Conservation (phyloP, 2,888 invertebrate genomes). For the Palloptera scutellata region DNA sequence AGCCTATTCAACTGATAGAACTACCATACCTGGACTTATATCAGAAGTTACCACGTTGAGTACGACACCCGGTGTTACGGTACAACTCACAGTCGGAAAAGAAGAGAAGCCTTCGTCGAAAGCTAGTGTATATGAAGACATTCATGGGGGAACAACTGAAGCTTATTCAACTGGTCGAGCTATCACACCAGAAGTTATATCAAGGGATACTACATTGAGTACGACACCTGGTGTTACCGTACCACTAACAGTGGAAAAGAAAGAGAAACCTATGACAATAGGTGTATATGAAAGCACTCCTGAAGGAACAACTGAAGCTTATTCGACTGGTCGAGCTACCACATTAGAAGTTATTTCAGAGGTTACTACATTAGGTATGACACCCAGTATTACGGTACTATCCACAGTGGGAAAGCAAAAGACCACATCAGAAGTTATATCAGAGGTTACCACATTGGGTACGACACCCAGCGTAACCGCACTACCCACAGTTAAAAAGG, state of each 20-base stretch:
- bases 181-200: background rate
- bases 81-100: background rate
- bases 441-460: background rate
- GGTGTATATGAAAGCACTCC: no score
- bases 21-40: background rate
- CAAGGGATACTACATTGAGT: slow-evolving; percentile 3
- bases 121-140: no score
- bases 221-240: background rate
- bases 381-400: background rate
- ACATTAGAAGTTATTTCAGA: no score
- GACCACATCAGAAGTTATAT: background rate
- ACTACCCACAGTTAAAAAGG: no score
- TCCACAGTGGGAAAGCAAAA: no score
- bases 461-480: background rate
- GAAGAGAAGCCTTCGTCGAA: no score
- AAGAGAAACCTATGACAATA: no score
- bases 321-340: background rate
- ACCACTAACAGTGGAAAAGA: background rate
- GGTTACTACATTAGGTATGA: slow-evolving; percentile 1
- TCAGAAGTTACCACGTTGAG: background rate
- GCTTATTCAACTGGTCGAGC: background rate
- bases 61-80: background rate
- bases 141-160: no score
- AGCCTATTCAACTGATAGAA: background rate
- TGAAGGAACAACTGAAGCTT: slow-evolving; percentile 1